Conservation (phyloP, 2,888 invertebrate genomes). For the Atrina japonica region DNA sequence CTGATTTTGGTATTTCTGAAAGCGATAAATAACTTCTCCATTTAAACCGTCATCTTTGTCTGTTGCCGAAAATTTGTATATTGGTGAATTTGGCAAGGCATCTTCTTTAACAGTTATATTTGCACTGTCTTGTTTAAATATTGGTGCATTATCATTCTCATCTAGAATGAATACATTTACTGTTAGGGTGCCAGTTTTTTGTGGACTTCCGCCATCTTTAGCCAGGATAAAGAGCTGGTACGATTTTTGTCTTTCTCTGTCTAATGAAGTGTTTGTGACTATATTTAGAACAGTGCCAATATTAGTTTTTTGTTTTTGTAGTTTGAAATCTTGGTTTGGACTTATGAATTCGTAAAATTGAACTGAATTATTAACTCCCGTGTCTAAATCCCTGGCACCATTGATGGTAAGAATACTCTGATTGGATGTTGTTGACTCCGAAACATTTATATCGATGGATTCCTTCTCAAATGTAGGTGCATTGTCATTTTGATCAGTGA, state of each 20-base stretch:
- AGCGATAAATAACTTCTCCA: conserved; percentile 82
- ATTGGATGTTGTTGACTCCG: conserved; percentile 48
- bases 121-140: conserved; percentile 44
- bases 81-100: conserved; percentile 50
- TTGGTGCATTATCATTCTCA: conserved; percentile 63
- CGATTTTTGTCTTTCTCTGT: conserved; percentile 46
- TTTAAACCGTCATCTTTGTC: conserved; percentile 93
- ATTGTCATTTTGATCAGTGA: conserved; percentile 59
- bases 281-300: conserved; percentile 46
- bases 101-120: conserved; percentile 56
- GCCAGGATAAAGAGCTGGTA: conserved; percentile 53
- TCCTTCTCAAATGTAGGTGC: conserved; percentile 54
- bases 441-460: conserved; percentile 41
- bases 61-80: conserved; percentile 86
- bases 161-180: conserved; percentile 54
- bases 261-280: conserved; percentile 47
- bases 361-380: conserved; percentile 53
- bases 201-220: conserved; percentile 53
- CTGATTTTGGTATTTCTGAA: conserved; percentile 56
- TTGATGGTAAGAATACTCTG: conserved; percentile 37
- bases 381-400: conserved; percentile 55
- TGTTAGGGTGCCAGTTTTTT: conserved; percentile 57
- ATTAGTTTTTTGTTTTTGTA: conserved; percentile 25
- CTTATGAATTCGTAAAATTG: conserved; percentile 45
- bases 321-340: conserved; percentile 11